Percentiles rank a stretch among this genome's conserved stretches.
These are phyloP conservation scores for Herminia tarsipennalis DNA, from an alignment of 2,888 invertebrate genomes.

Conservation along the genomic window DNA sequence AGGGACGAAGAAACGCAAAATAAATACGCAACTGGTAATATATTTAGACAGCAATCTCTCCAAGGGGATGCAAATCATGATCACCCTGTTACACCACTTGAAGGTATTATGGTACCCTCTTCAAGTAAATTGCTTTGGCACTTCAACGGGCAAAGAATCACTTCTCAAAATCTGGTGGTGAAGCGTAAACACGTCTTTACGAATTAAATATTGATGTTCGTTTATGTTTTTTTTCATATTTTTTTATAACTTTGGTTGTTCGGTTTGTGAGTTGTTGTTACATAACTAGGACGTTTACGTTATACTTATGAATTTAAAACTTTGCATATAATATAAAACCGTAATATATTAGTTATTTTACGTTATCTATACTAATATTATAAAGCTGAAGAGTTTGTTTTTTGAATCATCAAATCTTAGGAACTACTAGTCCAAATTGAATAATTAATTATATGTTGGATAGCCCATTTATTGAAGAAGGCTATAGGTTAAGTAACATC, in stretches of 20 bases:
- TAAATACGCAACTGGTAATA: constrained; percentile 9
- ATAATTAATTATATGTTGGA: no score
- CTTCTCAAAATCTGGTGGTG: constrained; percentile 29
- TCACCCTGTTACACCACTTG: constrained; percentile 28
- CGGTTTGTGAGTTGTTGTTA: neutral
- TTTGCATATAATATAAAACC: no score
- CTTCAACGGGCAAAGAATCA: constrained; percentile 35
- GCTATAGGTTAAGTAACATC: no score
- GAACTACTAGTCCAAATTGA: no score
- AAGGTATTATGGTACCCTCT: constrained; percentile 34
- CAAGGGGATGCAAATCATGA: constrained; percentile 35
- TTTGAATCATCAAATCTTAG: no score
- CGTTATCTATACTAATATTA: no score
- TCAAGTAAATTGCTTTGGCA: constrained; percentile 46
- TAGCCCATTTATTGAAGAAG: no score
- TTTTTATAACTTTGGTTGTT: neutral
- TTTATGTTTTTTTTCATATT: constrained; percentile 3
- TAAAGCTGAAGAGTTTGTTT: no score
- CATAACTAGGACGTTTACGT: no score
- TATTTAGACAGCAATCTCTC: constrained; percentile 9
- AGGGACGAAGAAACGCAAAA: neutral
- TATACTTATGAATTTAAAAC: no score
- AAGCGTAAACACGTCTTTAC: constrained; percentile 14
- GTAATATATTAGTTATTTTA: no score
- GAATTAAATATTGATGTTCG: constrained; percentile 20